These are phyloP conservation scores for Mustelus asterias DNA, from an alignment of 2,113 vertebrate species.

Conservation along the genomic window DNA sequence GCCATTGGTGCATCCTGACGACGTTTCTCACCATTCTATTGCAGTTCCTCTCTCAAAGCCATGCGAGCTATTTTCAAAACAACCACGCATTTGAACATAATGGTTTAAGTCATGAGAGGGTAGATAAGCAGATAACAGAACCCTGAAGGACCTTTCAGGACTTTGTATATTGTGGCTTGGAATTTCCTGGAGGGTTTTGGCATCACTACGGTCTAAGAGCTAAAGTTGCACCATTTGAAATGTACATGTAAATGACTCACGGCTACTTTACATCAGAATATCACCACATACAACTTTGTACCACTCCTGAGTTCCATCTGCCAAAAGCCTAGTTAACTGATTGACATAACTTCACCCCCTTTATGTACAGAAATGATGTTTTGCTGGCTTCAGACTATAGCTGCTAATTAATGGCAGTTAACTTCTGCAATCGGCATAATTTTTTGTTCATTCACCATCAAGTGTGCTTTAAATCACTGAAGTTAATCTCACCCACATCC, in stretches of 20 bases:
- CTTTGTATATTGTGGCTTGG: not conserved
- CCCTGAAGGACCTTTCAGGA: not conserved
- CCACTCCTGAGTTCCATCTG: not conserved
- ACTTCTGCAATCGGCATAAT: too few species aligned
- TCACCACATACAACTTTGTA: not conserved
- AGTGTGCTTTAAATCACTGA: too few species aligned
- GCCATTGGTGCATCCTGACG: not conserved
- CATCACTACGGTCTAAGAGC: too few species aligned
- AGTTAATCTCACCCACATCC: too few species aligned
- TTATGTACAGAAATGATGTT: not conserved
- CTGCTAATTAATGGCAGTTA: too few species aligned
- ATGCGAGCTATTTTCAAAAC: not conserved
- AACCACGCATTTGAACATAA: not conserved
- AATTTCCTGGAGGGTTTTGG: not conserved
- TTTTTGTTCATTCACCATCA: too few species aligned
- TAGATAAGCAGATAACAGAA: not conserved
- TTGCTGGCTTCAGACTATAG: too few species aligned
- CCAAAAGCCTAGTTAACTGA: not conserved
- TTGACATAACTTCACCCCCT: not conserved
- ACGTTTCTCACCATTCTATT: conserved; percentile 17
- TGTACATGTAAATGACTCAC: not conserved
- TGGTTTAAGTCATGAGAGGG: not conserved
- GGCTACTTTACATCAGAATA: not conserved
- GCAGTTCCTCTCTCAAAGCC: not conserved
- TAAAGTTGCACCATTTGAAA: not conserved